Conservation (phyloP, 1,140 invertebrate species). For the Trypoxylus dichotomus region DNA sequence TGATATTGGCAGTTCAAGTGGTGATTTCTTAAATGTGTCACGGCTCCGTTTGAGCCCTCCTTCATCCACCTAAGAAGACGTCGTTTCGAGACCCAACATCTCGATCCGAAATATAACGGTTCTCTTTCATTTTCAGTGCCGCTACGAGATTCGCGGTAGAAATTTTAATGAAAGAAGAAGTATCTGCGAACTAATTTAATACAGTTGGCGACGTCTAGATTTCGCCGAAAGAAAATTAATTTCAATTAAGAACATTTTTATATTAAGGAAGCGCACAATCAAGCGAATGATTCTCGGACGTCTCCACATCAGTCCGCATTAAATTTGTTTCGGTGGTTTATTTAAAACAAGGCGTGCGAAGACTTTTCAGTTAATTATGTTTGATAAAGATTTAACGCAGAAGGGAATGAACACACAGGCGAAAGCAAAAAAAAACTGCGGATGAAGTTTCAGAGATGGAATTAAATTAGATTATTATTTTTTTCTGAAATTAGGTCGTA, state of each 20-base stretch:
- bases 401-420: no score
- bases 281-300: no score
- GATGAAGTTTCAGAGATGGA: no score
- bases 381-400: no score
- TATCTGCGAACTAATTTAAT: background rate
- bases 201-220: background rate
- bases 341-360: background rate
- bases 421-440: no score
- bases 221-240: background rate
- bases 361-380: no score
- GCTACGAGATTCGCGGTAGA: background rate
- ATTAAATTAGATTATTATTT: no score
- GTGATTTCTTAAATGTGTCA: background rate
- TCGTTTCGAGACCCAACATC: background rate
- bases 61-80: background rate
- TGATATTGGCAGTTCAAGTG: slow-evolving; percentile 7
- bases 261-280: no score
- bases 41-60: background rate
- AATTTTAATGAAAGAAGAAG: slow-evolving; percentile 1
- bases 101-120: background rate
- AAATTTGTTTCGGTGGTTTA: background rate
- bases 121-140: background rate
- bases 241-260: background rate
- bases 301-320: no score
- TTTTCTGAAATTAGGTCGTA: no score